These are phyloP conservation scores for Stenopsyche tienmushanensis DNA, from an alignment of 1,140 invertebrate genomes.

Conservation along the genomic window DNA sequence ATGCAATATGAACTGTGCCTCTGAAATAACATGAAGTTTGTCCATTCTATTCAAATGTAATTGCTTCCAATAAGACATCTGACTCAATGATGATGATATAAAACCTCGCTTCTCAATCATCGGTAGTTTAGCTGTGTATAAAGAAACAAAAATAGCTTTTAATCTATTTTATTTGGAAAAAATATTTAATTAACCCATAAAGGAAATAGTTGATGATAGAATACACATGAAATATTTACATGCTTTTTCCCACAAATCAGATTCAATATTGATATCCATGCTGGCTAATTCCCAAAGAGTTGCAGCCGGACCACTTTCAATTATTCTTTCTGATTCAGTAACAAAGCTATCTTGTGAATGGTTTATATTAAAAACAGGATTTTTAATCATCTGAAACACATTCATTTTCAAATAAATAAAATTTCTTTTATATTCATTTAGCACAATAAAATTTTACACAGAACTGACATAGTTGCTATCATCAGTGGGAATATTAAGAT, in stretches of 20 bases:
- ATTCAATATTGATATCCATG: slow-evolving; percentile 20
- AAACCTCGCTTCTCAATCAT: slow-evolving; percentile 48
- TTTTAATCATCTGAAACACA: too few species aligned
- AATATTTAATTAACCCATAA: slow-evolving; percentile 25
- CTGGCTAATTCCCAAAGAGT: slow-evolving; percentile 37
- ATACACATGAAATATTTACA: slow-evolving; percentile 19
- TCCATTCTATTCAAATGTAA: slow-evolving; percentile 43
- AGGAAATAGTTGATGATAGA: neutral
- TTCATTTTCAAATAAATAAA: too few species aligned
- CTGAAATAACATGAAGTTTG: slow-evolving; percentile 47
- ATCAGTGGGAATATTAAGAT: slow-evolving; percentile 47
- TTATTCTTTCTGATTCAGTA: too few species aligned
- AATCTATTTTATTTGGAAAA: slow-evolving; percentile 8
- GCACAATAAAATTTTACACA: too few species aligned
- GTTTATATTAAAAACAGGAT: too few species aligned
- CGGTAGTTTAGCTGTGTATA: slow-evolving; percentile 51
- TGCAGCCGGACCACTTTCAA: slow-evolving; percentile 25
- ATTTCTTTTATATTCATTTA: too few species aligned
- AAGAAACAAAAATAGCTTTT: slow-evolving; percentile 25
- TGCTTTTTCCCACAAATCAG: slow-evolving; percentile 38
- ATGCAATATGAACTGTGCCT: slow-evolving; percentile 53
- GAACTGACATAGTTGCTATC: too few species aligned
- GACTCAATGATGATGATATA: slow-evolving; percentile 48
- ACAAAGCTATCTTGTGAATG: too few species aligned
- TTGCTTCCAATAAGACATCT: slow-evolving; percentile 48